These are phyloP conservation scores for Hemiprocne comata DNA, from an alignment of 2,113 vertebrate genomes.

Conservation along the genomic window DNA sequence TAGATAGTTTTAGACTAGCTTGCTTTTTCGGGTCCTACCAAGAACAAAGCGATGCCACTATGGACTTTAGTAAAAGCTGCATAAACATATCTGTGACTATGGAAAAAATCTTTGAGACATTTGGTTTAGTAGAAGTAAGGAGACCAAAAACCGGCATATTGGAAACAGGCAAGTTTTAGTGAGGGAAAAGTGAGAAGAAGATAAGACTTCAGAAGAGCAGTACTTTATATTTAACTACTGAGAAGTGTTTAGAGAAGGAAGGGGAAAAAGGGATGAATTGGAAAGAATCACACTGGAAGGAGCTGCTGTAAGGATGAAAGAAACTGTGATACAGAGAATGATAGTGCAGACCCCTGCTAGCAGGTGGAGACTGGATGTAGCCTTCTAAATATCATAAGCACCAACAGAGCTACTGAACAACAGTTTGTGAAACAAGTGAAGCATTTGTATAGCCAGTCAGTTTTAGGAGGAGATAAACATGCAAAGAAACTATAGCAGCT, in stretches of 20 bases:
- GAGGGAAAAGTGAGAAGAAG: not conserved
- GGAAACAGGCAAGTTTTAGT: not conserved
- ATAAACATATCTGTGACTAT: not conserved
- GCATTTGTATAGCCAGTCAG: not conserved
- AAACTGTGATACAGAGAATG: not conserved
- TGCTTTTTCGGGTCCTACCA: not conserved
- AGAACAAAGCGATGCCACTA: not conserved
- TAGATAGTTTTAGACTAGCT: not conserved
- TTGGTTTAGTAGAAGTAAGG: not conserved
- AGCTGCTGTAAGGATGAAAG: not conserved
- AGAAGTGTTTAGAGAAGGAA: not conserved
- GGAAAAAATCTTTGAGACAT: not conserved
- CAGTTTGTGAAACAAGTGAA: not conserved
- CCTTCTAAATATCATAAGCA: not conserved
- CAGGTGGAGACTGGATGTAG: not conserved
- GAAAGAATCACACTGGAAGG: not conserved
- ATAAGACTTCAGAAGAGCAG: not conserved
- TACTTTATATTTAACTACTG: not conserved
- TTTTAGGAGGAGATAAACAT: not conserved
- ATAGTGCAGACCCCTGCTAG: not conserved
- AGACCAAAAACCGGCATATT: not conserved
- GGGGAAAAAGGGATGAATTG: not conserved
- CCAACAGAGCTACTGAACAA: not conserved
- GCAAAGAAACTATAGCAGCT: not conserved
- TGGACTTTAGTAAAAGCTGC: not conserved